Evolutionary conservation across 2,797 vertebrate genomes (phyloP).

Genomic region (Cryptoblepharus egeriae): DNA sequence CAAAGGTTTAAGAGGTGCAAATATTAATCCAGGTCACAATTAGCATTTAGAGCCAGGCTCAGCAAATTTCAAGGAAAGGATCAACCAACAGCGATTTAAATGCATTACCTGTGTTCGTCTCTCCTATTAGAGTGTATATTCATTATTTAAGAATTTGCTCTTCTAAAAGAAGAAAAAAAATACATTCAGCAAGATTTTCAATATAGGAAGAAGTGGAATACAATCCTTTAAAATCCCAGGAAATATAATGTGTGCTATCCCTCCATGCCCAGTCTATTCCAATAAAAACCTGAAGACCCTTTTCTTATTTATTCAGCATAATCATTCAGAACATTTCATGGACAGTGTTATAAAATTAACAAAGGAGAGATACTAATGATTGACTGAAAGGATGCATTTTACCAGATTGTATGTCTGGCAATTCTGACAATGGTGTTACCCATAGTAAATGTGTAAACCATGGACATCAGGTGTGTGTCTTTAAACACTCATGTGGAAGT

Average conservation of each 20-base stretch:
- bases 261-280: background rate
- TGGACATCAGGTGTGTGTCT: background rate
- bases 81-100: slow-evolving; percentile 75
- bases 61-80: slow-evolving; percentile 74
- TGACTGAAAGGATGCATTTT: background rate
- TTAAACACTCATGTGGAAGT: background rate
- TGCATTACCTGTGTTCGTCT: slow-evolving; percentile 69
- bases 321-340: slow-evolving; percentile 21
- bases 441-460: background rate
- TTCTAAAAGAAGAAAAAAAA: background rate
- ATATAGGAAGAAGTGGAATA: background rate
- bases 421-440: background rate
- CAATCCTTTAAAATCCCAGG: background rate
- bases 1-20: slow-evolving; percentile 72
- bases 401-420: background rate
- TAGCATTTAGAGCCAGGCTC: slow-evolving; percentile 69
- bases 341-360: background rate
- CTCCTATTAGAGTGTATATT: slow-evolving; percentile 69
- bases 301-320: background rate
- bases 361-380: slow-evolving; percentile 24
- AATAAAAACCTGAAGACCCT: background rate
- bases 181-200: background rate
- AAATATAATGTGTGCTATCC: background rate
- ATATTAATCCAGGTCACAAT: slow-evolving; percentile 65
- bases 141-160: slow-evolving; percentile 33